Evolutionary conservation across 2,113 vertebrate species (phyloP).

Genomic region (Antigone vipio): DNA sequence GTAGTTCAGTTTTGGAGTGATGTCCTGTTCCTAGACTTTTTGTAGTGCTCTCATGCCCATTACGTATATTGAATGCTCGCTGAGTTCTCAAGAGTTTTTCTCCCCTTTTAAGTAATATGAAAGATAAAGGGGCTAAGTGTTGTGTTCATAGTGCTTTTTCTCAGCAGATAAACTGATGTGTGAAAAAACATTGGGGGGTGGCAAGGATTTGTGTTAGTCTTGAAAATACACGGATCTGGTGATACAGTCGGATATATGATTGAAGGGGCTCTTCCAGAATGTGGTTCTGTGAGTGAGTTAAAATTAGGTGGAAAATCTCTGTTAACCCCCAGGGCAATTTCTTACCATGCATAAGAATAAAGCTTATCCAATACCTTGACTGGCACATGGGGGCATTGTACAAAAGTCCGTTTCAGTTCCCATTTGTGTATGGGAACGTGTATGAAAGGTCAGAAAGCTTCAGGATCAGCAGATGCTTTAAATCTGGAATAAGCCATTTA

Average conservation of each 20-base stretch:
- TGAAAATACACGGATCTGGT: neutral
- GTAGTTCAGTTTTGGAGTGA: constrained; percentile 17
- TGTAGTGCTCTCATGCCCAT: neutral
- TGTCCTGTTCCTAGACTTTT: neutral
- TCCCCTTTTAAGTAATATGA: constrained; percentile 30
- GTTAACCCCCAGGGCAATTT: neutral
- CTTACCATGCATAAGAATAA: neutral
- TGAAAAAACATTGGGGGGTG: neutral
- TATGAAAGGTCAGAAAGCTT: neutral
- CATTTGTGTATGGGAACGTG: neutral
- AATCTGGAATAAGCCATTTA: neutral
- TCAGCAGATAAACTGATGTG: constrained; percentile 9
- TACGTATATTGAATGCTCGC: neutral
- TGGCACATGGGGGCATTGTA: neutral
- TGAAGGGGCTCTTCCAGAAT: neutral
- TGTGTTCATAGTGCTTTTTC: neutral
- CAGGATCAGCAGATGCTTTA: neutral
- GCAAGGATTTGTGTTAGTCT: neutral
- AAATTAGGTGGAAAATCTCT: constrained; percentile 22
- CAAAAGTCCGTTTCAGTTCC: neutral
- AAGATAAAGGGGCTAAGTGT: neutral
- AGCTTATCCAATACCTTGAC: neutral
- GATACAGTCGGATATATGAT: neutral
- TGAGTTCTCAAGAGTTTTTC: constrained; percentile 11
- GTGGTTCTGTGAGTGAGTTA: neutral